These are phyloP conservation scores for Anarhynchus alexandrinus DNA, from an alignment of 2,113 vertebrate species.

Conservation along the genomic window DNA sequence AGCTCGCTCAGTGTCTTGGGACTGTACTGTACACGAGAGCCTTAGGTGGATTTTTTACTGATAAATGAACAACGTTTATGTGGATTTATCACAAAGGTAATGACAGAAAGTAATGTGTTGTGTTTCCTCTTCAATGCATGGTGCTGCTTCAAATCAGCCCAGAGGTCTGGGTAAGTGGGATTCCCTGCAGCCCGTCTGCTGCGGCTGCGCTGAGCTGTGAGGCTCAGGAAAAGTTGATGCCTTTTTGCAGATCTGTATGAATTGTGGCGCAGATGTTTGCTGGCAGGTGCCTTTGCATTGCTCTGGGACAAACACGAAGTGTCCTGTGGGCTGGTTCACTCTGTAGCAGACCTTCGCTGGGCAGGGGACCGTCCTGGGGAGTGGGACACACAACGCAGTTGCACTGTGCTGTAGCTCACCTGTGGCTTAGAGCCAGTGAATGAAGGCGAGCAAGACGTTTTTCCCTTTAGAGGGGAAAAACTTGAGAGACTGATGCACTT, in stretches of 20 bases:
- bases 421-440: background rate
- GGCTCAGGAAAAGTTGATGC: background rate
- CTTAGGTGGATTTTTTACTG: background rate
- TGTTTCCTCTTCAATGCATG: background rate
- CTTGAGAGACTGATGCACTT: background rate
- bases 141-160: background rate
- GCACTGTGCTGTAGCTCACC: background rate
- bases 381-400: background rate
- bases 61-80: background rate
- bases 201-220: background rate
- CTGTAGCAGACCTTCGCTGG: background rate
- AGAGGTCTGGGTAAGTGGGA: background rate
- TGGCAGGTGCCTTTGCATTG: background rate
- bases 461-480: background rate
- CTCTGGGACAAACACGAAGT: background rate
- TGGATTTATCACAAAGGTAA: background rate
- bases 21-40: fast-evolving
- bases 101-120: fast-evolving
- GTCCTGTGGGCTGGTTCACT: background rate
- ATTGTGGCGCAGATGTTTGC: background rate
- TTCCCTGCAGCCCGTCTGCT: background rate
- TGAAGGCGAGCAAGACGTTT: background rate
- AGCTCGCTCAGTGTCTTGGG: background rate
- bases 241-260: background rate
- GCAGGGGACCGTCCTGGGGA: background rate